phyloP scores from a whole-genome alignment of 2,888 invertebrate species.

The Druceiella hillmani region DNA sequence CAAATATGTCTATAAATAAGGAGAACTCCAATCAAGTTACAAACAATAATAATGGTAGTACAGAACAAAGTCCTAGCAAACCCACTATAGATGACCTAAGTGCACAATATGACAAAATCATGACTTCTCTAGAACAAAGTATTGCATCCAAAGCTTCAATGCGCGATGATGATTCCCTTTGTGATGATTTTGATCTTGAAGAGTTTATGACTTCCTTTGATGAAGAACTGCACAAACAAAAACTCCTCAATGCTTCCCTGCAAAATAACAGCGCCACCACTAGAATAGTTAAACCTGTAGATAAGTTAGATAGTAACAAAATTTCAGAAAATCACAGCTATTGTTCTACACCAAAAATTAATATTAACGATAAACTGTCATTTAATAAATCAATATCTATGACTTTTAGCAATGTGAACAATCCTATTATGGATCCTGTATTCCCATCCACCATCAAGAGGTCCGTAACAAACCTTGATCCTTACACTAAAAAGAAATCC shows the following conservation, averaged over 20 bases:
- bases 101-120: conserved; percentile 48
- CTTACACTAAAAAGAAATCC: conserved; percentile 36
- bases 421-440: conserved; percentile 41
- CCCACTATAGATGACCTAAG: conserved; percentile 42
- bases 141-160: conserved; percentile 43
- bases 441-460: conserved; percentile 51
- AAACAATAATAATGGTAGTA: conserved; percentile 27
- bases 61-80: too few relatives aligned
- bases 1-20: conserved; percentile 4
- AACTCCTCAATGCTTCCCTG: conserved; percentile 35
- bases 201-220: conserved; percentile 65
- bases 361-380: conserved; percentile 36
- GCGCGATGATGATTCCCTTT: conserved; percentile 49
- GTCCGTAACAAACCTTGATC: conserved; percentile 53
- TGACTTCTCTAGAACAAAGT: conserved; percentile 48
- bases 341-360: conserved; percentile 37
- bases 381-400: conserved; percentile 52
- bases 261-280: conserved; percentile 48
- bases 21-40: conserved; percentile 15
- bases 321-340: conserved; percentile 36
- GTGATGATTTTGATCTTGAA: conserved; percentile 58
- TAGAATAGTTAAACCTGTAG: conserved; percentile 40
- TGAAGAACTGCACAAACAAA: conserved; percentile 51
- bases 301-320: conserved; percentile 35
- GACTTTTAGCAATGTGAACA: conserved; percentile 51